Conservation (phyloP, 2,113 vertebrate genomes). For the Psilopogon haemacephalus region DNA sequence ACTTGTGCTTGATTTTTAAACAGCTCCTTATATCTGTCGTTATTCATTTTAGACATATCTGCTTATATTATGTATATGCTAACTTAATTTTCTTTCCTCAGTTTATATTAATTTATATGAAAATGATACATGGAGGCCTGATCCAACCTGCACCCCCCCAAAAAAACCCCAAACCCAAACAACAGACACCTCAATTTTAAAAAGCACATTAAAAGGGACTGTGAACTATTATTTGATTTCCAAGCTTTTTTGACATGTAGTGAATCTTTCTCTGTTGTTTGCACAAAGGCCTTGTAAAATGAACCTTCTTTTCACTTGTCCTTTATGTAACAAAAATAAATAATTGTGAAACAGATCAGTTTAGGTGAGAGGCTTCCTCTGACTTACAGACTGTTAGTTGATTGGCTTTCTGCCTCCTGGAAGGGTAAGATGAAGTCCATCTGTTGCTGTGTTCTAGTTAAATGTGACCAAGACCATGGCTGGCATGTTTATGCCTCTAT, state of each 20-base stretch:
- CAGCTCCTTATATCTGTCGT: neutral
- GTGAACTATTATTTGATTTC: neutral
- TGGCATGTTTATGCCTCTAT: neutral
- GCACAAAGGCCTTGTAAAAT: neutral
- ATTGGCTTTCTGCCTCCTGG: neutral
- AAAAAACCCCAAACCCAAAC: too few species aligned
- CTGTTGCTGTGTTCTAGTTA: neutral
- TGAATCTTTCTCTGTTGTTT: neutral
- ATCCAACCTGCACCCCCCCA: neutral
- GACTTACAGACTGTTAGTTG: neutral
- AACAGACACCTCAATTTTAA: neutral
- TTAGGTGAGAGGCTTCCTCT: neutral
- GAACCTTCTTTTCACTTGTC: neutral
- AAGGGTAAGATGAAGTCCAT: neutral
- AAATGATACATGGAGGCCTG: neutral
- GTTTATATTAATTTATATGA: neutral
- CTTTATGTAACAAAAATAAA: neutral
- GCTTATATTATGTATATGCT: neutral
- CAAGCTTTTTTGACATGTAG: neutral
- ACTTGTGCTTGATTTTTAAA: constrained; percentile 28
- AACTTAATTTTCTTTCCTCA: neutral
- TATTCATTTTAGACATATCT: neutral
- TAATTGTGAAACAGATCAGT: neutral
- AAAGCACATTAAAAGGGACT: neutral
- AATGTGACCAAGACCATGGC: accelerated